Conservation (phyloP, 2,113 vertebrate genomes). For the Triplophysa dalaica region DNA sequence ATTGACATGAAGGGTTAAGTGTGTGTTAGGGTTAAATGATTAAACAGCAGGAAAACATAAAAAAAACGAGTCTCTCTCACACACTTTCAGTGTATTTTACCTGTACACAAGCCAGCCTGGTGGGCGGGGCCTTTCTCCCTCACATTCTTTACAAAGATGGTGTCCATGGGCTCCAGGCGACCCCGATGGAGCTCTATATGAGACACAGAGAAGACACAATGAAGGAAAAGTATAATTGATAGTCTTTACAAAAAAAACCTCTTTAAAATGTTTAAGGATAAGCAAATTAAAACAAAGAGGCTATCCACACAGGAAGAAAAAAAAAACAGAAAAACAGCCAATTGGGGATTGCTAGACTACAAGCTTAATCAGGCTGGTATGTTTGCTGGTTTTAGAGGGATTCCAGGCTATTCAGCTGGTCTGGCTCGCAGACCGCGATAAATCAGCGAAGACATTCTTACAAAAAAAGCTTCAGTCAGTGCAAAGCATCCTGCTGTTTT, state of each 20-base stretch:
- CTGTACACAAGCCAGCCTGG: slow-evolving; percentile 88
- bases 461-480: no score
- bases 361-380: no score
- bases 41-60: neutral
- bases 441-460: no score
- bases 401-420: no score
- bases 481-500: no score
- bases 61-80: neutral
- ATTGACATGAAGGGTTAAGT: neutral
- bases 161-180: slow-evolving; percentile 96
- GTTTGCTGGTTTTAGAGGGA: no score
- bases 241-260: neutral
- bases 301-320: no score
- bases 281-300: no score
- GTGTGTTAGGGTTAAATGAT: neutral
- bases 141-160: slow-evolving; percentile 98
- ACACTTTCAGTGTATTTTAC: slow-evolving; percentile 65
- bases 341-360: no score
- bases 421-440: no score
- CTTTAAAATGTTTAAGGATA: no score
- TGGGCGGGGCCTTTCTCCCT: slow-evolving; percentile 91
- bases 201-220: slow-evolving; percentile 13
- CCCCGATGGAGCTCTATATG: slow-evolving; percentile 69
- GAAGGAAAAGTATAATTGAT: neutral
- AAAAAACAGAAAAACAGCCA: no score